A percentile compares a stretch with the other conserved stretches of the same genome.
Evolutionary conservation across 2,888 invertebrate genomes (phyloP).

Genomic region (Acanthococcus lagerstroemiae): DNA sequence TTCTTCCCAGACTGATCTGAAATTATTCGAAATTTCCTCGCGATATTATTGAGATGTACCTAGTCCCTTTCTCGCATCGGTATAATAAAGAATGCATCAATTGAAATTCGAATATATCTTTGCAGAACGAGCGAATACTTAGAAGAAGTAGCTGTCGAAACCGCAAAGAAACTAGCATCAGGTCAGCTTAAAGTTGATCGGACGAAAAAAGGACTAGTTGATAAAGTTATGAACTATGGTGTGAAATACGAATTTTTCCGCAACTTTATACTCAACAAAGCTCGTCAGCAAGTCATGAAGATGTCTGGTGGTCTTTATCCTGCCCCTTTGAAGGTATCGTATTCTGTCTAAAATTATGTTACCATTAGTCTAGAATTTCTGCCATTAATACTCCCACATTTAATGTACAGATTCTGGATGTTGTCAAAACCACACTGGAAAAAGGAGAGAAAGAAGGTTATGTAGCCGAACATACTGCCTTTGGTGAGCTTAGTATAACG

Average conservation of each 20-base stretch:
- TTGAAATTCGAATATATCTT: too few relatives aligned
- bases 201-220: slow-evolving; percentile 55
- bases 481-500: slow-evolving; percentile 85
- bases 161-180: slow-evolving; percentile 68
- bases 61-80: too few relatives aligned
- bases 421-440: slow-evolving; percentile 73
- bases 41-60: too few relatives aligned
- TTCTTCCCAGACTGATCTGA: too few relatives aligned
- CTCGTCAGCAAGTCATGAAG: slow-evolving; percentile 83
- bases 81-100: too few relatives aligned
- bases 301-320: slow-evolving; percentile 89
- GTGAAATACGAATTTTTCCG: slow-evolving; percentile 67
- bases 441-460: slow-evolving; percentile 73
- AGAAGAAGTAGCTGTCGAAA: slow-evolving; percentile 72
- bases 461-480: slow-evolving; percentile 76
- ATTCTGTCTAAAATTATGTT: not conserved
- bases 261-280: slow-evolving; percentile 81
- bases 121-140: slow-evolving; percentile 69
- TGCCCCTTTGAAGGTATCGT: slow-evolving; percentile 79
- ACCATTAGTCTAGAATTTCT: not conserved
- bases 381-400: slow-evolving; percentile 25
- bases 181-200: slow-evolving; percentile 64
- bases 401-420: slow-evolving; percentile 68
- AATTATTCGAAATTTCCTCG: too few relatives aligned
- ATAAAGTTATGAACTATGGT: slow-evolving; percentile 57